Percentiles rank a stretch among this genome's conserved stretches.
Evolutionary conservation across 1,140 invertebrate species (phyloP).

Genomic region (Drosophila mayri): DNA sequence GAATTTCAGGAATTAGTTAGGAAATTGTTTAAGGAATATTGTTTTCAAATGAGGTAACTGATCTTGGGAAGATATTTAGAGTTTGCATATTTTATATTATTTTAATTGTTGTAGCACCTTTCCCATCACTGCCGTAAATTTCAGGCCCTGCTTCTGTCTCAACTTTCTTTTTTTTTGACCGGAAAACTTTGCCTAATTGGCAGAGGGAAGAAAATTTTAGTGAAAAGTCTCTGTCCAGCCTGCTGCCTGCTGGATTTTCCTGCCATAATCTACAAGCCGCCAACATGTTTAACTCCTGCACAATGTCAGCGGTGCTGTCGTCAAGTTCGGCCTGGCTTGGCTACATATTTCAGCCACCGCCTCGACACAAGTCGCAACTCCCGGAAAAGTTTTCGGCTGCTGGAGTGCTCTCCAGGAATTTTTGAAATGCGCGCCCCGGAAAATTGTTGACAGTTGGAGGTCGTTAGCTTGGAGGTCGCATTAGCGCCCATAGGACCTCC

Average conservation of each 20-base stretch:
- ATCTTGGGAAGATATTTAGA: background rate
- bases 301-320: constrained; percentile 69
- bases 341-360: constrained; percentile 41
- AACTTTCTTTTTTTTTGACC: constrained; percentile 22
- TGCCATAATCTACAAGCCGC: constrained; percentile 68
- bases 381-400: constrained; percentile 60
- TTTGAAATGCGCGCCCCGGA: constrained; percentile 49
- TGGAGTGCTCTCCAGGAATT: constrained; percentile 50
- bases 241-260: constrained; percentile 39
- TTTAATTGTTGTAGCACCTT: background rate
- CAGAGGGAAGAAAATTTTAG: constrained; percentile 17
- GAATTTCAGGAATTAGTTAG: background rate
- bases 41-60: background rate
- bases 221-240: constrained; percentile 12
- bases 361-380: constrained; percentile 67
- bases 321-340: constrained; percentile 39
- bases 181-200: constrained; percentile 74
- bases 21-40: background rate
- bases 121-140: constrained; percentile 44
- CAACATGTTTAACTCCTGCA: constrained; percentile 72
- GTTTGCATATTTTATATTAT: background rate
- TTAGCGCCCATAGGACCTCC: constrained; percentile 47
- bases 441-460: constrained; percentile 76
- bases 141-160: constrained; percentile 36
- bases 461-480: constrained; percentile 62